These are phyloP conservation scores for Drosophila parvula DNA, from an alignment of 1,140 invertebrate genomes.

Conservation along the genomic window DNA sequence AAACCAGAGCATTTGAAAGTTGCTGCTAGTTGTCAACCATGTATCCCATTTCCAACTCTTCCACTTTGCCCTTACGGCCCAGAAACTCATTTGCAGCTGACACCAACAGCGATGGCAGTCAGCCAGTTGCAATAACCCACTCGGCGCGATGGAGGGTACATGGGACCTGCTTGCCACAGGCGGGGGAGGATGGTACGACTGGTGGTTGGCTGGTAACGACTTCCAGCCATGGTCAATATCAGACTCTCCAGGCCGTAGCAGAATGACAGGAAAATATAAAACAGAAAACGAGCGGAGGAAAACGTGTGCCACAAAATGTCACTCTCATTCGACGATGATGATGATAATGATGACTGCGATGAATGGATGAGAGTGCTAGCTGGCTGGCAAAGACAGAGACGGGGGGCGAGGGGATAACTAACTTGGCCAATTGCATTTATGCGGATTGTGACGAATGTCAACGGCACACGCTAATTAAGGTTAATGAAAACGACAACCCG, in stretches of 20 bases:
- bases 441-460: constrained; percentile 52
- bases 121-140: constrained; percentile 35
- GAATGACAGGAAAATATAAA: constrained; percentile 17
- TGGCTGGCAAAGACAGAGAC: not conserved
- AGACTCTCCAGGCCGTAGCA: constrained; percentile 11
- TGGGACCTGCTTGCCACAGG: constrained; percentile 5
- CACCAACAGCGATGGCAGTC: constrained; percentile 53
- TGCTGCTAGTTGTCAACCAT: constrained; percentile 3
- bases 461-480: constrained; percentile 73
- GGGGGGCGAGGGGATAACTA: constrained; percentile 2
- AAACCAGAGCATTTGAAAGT: constrained; percentile 24
- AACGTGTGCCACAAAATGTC: constrained; percentile 75
- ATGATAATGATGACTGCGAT: constrained; percentile 13
- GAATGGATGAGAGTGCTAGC: not conserved
- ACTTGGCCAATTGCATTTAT: constrained; percentile 43
- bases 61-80: constrained; percentile 40
- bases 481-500: constrained; percentile 73
- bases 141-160: not conserved
- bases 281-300: constrained; percentile 30
- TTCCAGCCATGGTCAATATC: constrained; percentile 37
- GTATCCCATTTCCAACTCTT: constrained; percentile 24
- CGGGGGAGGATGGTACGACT: not conserved
- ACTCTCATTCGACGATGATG: constrained; percentile 60
- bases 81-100: constrained; percentile 75
- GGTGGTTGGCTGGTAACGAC: constrained; percentile 20